Evolutionary conservation across 2,888 invertebrate genomes (phyloP).

Genomic region (Drosophila dives): DNA sequence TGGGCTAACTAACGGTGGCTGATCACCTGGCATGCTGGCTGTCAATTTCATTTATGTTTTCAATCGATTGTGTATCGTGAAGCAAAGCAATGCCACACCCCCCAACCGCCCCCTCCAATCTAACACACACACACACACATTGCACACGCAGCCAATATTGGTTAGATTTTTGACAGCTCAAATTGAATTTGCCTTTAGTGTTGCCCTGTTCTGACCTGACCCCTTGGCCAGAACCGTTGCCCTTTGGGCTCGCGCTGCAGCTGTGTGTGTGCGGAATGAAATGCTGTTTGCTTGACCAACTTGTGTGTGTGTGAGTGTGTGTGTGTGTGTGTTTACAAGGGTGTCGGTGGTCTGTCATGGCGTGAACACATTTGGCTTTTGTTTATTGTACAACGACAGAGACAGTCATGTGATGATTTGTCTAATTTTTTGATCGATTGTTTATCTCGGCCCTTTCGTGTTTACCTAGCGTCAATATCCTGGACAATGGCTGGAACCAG

Average conservation of each 20-base stretch:
- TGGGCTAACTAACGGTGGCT: constrained; percentile 31
- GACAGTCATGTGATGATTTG: constrained; percentile 69
- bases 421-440: constrained; percentile 78
- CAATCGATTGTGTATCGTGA: constrained; percentile 68
- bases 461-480: constrained; percentile 37
- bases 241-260: constrained; percentile 39
- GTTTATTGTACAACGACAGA: constrained; percentile 63
- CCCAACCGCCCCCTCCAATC: constrained; percentile 4
- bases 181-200: constrained; percentile 74
- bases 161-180: constrained; percentile 82
- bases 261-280: constrained; percentile 54
- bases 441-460: constrained; percentile 40
- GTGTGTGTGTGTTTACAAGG: constrained; percentile 11
- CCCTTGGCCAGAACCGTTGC: constrained; percentile 7
- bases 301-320: constrained; percentile 1
- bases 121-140: constrained; percentile 14
- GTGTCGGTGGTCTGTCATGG: constrained; percentile 50
- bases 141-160: constrained; percentile 71
- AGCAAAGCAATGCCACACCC: constrained; percentile 28
- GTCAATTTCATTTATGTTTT: constrained; percentile 81
- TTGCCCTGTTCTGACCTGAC: constrained; percentile 16
- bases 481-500: constrained; percentile 1
- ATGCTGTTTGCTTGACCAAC: constrained; percentile 76
- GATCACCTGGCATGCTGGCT: constrained; percentile 74
- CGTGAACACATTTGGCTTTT: constrained; percentile 75